phyloP scores from a whole-genome alignment of 2,888 invertebrate species.

The Synergus gifuensis region DNA sequence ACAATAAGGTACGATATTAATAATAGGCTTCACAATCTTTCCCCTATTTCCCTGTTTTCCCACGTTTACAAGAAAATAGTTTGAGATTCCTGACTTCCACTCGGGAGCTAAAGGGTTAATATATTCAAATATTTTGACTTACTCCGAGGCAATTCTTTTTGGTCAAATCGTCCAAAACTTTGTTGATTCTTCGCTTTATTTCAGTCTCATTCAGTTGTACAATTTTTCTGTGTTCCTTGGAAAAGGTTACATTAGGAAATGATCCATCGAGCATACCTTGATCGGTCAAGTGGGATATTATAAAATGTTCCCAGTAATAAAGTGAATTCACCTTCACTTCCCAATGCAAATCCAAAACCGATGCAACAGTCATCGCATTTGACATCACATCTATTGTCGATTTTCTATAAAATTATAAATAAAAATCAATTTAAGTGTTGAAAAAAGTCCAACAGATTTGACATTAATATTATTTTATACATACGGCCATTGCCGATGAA shows the following conservation, averaged over 20 bases:
- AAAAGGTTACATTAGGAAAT: constrained; percentile 89
- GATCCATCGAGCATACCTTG: constrained; percentile 92
- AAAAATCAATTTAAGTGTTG: neutral
- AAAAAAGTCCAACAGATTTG: neutral
- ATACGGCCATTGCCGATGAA: constrained; percentile 81
- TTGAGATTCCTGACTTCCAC: too few species aligned
- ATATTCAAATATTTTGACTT: constrained; percentile 51
- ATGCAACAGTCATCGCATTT: constrained; percentile 83
- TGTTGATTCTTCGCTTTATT: constrained; percentile 82
- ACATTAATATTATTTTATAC: constrained; percentile 52
- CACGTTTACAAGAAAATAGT: too few species aligned
- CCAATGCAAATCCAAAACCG: constrained; percentile 88
- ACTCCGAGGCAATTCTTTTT: constrained; percentile 85
- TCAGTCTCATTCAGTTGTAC: constrained; percentile 85
- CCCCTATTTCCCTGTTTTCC: too few species aligned
- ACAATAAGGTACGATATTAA: constrained; percentile 37
- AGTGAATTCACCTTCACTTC: constrained; percentile 88
- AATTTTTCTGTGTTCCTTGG: constrained; percentile 88
- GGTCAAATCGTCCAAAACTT: constrained; percentile 84
- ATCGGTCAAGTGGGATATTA: constrained; percentile 82
- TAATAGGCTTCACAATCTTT: neutral
- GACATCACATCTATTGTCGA: constrained; percentile 80
- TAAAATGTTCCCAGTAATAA: constrained; percentile 86
- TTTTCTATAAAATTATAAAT: constrained; percentile 62
- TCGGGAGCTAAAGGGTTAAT: neutral